Base-by-base conservation (phyloP, 2,888 invertebrate genomes). In the Halictus ligatus region DNA sequence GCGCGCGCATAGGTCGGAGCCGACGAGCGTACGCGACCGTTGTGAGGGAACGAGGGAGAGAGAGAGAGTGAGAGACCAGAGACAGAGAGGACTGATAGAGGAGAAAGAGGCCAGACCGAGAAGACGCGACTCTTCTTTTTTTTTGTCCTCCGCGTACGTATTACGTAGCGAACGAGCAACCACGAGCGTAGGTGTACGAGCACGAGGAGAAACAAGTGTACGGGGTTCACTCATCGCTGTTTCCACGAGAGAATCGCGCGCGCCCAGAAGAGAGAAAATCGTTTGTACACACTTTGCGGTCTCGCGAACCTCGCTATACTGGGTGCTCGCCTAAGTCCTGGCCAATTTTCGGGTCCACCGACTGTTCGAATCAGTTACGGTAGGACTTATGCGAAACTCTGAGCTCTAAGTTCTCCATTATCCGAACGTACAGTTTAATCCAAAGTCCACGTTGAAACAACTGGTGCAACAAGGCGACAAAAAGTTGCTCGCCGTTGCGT, bases 241-340 rank as follows among this genome's bases (percentile, higher is more conserved):
- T 85, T 88, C 81, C 79, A 64, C 83, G 85, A 79, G 83, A 87
- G 83, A 87, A 71, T 82, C 84, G 77, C 76, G 80, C 69, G 74
- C 71, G 58, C 35, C 75, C 69, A 69, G 21, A 35, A 84, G 75
- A 82, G 80, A 83, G 85, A 87, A 84, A 86, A 90, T 88, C 88
- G 84, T 84, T 86, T 88, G 87, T 83, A 81, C 81, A 80, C 72
- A 86, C 86, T 78, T 67, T 60, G 79, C 74, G 77, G 81, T 77
- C 78, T 75, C 73, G 71, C 75, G 72, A 80, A 79, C 67, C 75
- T 78, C 75, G 25, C 78, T 75, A 75, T 84, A 82, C 80, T 73
- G 29, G 64, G 29, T 64, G 29, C 15, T 29, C 64, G 15, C 2
- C 15, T 7, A 29, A 64, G 25, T 29, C 15, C 15, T 15, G 29